Base-by-base conservation (phyloP, 2,888 invertebrate genomes). In the Pterostichus niger region DNA sequence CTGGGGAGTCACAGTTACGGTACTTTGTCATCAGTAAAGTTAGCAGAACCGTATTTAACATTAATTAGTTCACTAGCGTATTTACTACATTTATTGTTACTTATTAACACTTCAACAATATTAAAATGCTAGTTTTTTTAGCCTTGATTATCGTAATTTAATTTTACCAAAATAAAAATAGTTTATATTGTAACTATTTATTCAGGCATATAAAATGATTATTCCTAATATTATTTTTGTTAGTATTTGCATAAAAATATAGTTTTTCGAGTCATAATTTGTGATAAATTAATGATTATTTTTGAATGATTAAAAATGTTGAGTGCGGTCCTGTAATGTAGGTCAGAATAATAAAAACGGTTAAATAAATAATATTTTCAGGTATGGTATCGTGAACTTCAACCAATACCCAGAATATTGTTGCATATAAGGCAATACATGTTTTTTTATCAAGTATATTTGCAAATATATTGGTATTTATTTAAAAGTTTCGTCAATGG, bases 241-340 rank as follows among this genome's bases (percentile, higher is more conserved):
- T 40, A 40, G 40, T 40, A 40, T 7, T 40, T 40, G 40, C 5
- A 3, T 9, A 9, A 40, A 40, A 40, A 40, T 40, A 9, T 40
- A 40, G 40, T 40, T 40, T 0, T 40, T 1, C 5, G 24, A 1
- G 3, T 68, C 5, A 44, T 15, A 11, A 71, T 13, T 44, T 40
- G 40, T 40, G 9, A 40, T 7, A 1, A 11, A 11, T 24, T 24
- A 24, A 61, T 24, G 9, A 61, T 15, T 15, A n/a, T 5, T 9
- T 15, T 54, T 7, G 7, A 56, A 56, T 13, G 13, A 17, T 15
- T 3, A 44, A 0, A 75, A 68, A 71, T 73, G n/a, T 61, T 13
- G 46, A 79, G 17, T 82, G 6, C 59, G 33, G 61, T 54, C 31
- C 82, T 82, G 73, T 24, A 82, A 75, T 59, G 17, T 75, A 46